Evolutionary conservation across 2,113 vertebrate species (phyloP).

Genomic region (Dicentrarchus labrax): DNA sequence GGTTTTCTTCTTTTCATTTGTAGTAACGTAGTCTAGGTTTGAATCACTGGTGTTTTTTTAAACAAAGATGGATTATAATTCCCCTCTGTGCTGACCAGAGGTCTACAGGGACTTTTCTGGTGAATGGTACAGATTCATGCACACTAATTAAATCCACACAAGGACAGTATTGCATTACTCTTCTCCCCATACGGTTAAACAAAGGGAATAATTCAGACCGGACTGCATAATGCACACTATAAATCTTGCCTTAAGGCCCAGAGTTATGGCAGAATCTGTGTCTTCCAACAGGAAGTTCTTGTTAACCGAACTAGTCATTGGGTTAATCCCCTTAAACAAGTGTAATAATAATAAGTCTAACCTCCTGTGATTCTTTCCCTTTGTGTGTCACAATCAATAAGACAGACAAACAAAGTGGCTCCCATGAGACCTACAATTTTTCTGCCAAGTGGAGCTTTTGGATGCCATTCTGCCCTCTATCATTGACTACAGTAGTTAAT

Average conservation of each 20-base stretch:
- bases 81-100: background rate
- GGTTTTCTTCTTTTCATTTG: background rate
- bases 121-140: background rate
- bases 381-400: slow-evolving; percentile 47
- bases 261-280: background rate
- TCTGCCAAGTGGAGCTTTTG: slow-evolving; percentile 6
- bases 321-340: slow-evolving; percentile 18
- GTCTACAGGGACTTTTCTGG: slow-evolving; percentile 2
- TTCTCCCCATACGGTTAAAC: slow-evolving; percentile 12
- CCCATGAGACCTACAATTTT: slow-evolving; percentile 8
- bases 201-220: slow-evolving; percentile 26
- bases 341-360: slow-evolving; percentile 10
- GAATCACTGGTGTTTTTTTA: background rate
- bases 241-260: background rate
- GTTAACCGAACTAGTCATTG: slow-evolving; percentile 11
- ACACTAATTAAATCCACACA: slow-evolving; percentile 31
- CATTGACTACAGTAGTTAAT: background rate
- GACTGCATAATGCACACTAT: slow-evolving; percentile 5
- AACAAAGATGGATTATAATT: slow-evolving; percentile 4
- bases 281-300: background rate
- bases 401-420: slow-evolving; percentile 26
- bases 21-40: background rate
- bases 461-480: background rate
- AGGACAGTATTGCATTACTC: slow-evolving; percentile 13
- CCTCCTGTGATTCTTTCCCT: background rate